Base-by-base conservation (phyloP, 2,888 invertebrate species). In the Frankliniella intonsa region DNA sequence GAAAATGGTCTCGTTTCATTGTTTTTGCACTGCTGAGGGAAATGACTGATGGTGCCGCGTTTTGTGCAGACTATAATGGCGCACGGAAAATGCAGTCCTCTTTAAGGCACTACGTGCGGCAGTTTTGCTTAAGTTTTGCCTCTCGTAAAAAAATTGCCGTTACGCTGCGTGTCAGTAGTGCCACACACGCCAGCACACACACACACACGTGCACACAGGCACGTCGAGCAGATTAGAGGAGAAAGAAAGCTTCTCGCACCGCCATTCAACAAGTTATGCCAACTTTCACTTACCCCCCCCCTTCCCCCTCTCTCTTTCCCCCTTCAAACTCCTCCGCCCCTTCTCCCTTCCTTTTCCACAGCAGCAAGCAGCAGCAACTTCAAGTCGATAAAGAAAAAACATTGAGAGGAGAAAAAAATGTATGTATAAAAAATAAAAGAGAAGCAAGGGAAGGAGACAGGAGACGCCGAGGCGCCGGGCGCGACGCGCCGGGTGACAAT, bases 181-280 rank as follows among this genome's bases (percentile, higher is more conserved):
- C 3, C 38, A 38, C 5, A 38, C 38, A 38, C 38, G 5, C 38
- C 5, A 5, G 38, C 38, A 38, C 5, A 38, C 38, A 38, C 38
- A 38, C 38, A 38, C 38, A 38, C 38, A 38, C 38, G 5, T 5
- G 5, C 38, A 38, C 38, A 38, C 38, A 38, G 3, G 5, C 38
- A 38, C 38, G 38, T 38, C 38, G 62, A 62, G 69, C 69, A 76
- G 69, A 76, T 76, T 76, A 76, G 22, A 25, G 12, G 69, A 11
- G 25, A 76, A 76, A 76, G 69, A 76, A 76, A 76, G 69, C 38
- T 38, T 38, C 38, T 38, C 38, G 38, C 38, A 5, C 38, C 38
- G 38, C 69, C 22, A 76, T 76, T 76, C 69, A 76, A 76, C 69
- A 76, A 76, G 69, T 76, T 76, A 76, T 76, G 69, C 69, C 69